Conservation (phyloP, 2,113 vertebrate genomes). For the Bubo blakistoni region DNA sequence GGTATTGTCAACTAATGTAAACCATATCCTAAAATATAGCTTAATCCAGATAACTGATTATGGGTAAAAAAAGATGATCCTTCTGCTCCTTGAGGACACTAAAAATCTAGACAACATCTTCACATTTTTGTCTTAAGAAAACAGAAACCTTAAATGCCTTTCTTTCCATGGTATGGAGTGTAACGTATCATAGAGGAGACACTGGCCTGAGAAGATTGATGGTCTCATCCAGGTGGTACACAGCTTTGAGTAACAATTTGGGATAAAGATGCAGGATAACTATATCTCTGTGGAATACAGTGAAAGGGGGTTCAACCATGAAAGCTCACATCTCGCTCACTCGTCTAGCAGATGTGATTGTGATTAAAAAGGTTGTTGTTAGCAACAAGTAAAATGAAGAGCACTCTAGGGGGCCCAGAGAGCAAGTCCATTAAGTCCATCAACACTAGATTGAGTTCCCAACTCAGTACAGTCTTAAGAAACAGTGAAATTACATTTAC, state of each 20-base stretch:
- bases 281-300: neutral
- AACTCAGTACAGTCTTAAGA: neutral
- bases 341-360: conserved; percentile 14
- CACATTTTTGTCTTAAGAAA: neutral
- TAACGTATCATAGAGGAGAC: neutral
- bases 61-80: neutral
- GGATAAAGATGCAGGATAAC: neutral
- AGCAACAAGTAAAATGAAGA: conserved; percentile 45
- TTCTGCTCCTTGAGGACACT: neutral
- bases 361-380: conserved; percentile 36
- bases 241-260: neutral
- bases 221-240: neutral
- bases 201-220: neutral
- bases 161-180: neutral
- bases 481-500: neutral
- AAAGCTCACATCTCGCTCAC: neutral
- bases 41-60: neutral
- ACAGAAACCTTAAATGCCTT: neutral
- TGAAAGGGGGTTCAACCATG: neutral
- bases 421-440: conserved; percentile 39
- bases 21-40: neutral
- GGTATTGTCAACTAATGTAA: neutral
- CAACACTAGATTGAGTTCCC: neutral
- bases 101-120: neutral
- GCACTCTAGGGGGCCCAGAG: neutral